phyloP scores from a whole-genome alignment of 2,797 vertebrate species.

The Falco berigora region DNA sequence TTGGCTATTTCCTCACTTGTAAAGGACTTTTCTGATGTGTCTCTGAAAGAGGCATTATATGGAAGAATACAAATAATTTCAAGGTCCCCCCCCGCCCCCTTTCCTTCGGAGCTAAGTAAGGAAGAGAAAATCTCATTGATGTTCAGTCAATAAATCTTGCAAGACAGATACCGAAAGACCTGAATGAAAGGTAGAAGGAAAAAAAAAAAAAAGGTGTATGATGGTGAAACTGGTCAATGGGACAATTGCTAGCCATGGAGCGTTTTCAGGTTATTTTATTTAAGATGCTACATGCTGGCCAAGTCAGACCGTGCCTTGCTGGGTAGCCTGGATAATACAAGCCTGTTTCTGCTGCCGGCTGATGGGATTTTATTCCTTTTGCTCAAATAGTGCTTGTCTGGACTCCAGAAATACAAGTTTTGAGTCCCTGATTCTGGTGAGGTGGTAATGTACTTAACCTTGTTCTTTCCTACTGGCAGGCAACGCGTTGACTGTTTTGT shows the following conservation, averaged over 20 bases:
- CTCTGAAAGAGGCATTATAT: slow-evolving; percentile 60
- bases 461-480: not conserved
- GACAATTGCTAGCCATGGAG: not conserved
- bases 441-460: not conserved
- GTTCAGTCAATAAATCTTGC: slow-evolving; percentile 8
- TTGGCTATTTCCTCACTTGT: slow-evolving; percentile 67
- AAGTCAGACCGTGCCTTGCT: not conserved
- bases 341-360: not conserved
- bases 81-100: not conserved
- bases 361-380: not conserved
- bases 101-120: slow-evolving; percentile 8
- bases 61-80: slow-evolving; percentile 69
- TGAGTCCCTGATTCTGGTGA: not conserved
- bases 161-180: not conserved
- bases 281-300: not conserved
- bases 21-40: slow-evolving; percentile 69
- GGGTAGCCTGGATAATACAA: not conserved
- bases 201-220: not conserved
- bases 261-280: not conserved
- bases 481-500: not conserved
- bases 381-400: not conserved
- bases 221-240: not conserved
- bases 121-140: slow-evolving; percentile 44
- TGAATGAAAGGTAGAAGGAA: not conserved
- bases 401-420: not conserved